Conservation (phyloP, 2,113 vertebrate genomes). For the Oreochromis tanganicae region DNA sequence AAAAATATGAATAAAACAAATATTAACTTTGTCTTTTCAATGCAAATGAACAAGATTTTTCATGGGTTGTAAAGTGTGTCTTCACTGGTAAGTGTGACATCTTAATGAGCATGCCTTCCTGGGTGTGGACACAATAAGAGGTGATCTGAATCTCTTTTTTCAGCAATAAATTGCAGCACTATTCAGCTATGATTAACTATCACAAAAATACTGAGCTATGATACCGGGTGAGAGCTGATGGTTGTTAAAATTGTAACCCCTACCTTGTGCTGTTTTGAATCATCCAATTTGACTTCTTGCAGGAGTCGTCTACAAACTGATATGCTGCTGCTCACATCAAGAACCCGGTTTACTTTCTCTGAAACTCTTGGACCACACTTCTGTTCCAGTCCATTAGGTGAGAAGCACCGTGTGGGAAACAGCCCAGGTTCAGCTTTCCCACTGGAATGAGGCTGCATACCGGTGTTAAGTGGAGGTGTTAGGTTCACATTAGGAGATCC, state of each 20-base stretch:
- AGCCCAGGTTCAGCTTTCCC: slow-evolving; percentile 12
- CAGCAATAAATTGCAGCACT: not conserved
- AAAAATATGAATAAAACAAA: not conserved
- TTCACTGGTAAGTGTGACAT: not conserved
- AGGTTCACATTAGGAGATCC: not conserved
- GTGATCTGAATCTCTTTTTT: not conserved
- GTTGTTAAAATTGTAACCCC: not conserved
- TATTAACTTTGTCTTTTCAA: not conserved
- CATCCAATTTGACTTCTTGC: slow-evolving; percentile 49
- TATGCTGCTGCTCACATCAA: slow-evolving; percentile 8
- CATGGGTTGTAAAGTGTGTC: not conserved
- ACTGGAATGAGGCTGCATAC: not conserved
- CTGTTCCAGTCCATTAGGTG: slow-evolving; percentile 40
- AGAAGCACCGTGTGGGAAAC: slow-evolving; percentile 59
- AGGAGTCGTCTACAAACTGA: slow-evolving; percentile 57
- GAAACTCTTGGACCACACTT: not conserved
- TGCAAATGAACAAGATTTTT: not conserved
- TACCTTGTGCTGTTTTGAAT: slow-evolving; percentile 43
- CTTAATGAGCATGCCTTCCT: not conserved
- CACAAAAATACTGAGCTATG: not conserved
- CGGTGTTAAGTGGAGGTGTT: not conserved
- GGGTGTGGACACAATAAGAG: not conserved
- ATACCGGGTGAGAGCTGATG: not conserved
- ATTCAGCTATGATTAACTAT: not conserved
- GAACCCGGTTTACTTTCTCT: not conserved